Percentiles rank a stretch among this genome's conserved stretches.
Evolutionary conservation across 2,888 invertebrate genomes (phyloP).

Genomic region (Ceratothoa steindachneri): DNA sequence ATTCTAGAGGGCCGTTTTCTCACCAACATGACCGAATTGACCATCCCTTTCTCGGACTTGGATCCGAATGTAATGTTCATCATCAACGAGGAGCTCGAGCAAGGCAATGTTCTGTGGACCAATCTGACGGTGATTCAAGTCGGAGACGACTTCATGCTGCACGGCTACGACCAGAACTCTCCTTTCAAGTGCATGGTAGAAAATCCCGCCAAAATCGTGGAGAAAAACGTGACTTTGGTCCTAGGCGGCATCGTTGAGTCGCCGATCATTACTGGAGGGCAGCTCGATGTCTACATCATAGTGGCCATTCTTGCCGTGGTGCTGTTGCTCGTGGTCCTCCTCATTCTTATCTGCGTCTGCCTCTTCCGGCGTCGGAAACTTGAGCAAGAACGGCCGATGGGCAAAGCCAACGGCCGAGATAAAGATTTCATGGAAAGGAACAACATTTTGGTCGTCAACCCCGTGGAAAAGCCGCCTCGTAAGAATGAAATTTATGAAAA

Average conservation of each 20-base stretch:
- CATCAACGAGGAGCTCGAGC: constrained; percentile 51
- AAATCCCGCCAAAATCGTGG: constrained; percentile 72
- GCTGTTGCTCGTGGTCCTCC: constrained; percentile 53
- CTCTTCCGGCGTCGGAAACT: constrained; percentile 54
- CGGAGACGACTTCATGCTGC: constrained; percentile 69
- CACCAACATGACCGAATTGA: constrained; percentile 41
- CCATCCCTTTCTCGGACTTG: constrained; percentile 36
- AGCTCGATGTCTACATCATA: constrained; percentile 28
- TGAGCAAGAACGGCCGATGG: constrained; percentile 21
- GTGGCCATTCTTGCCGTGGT: constrained; percentile 25
- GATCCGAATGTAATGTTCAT: constrained; percentile 29
- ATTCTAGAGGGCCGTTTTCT: constrained; percentile 48
- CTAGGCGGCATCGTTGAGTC: constrained; percentile 50
- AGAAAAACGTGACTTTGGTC: constrained; percentile 67
- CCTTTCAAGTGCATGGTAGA: constrained; percentile 72
- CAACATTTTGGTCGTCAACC: constrained; percentile 68
- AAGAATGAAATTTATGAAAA: constrained; percentile 47
- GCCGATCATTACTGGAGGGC: constrained; percentile 16
- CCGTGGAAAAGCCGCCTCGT: constrained; percentile 48
- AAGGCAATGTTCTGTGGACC: constrained; percentile 61
- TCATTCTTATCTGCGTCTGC: constrained; percentile 60
- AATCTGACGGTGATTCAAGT: constrained; percentile 78
- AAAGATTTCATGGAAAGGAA: constrained; percentile 64
- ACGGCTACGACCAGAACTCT: constrained; percentile 8
- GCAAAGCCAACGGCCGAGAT: constrained; percentile 59